A percentile compares a stretch with the other conserved stretches of the same genome.
phyloP scores from a whole-genome alignment of 92 coral and sea anemone species.

The Pocillopora meandrina region DNA sequence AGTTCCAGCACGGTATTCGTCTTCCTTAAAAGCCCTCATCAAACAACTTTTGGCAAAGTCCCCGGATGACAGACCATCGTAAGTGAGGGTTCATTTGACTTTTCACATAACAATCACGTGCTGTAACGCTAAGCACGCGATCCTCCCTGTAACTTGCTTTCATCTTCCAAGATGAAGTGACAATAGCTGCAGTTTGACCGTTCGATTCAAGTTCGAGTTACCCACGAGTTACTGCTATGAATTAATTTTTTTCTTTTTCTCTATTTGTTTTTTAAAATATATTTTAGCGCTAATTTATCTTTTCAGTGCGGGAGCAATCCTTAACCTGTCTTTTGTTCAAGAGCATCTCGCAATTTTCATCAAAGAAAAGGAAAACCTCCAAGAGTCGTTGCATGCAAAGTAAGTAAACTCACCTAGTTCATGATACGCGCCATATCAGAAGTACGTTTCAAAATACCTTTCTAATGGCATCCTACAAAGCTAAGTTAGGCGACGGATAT shows the following conservation, averaged over 20 bases:
- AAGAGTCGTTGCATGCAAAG: constrained; percentile 83
- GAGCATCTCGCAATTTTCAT: constrained; percentile 82
- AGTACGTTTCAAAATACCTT: too few species aligned
- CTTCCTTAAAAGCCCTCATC: constrained; percentile 62
- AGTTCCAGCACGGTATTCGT: constrained; percentile 73
- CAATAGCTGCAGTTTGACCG: too few species aligned
- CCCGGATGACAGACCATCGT: constrained; percentile 96
- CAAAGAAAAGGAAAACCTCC: constrained; percentile 80
- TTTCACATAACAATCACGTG: neutral
- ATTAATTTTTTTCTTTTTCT: too few species aligned
- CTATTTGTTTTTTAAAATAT: neutral
- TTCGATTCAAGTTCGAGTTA: too few species aligned
- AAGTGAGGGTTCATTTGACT: neutral
- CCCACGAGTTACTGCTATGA: too few species aligned
- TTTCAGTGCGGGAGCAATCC: constrained; percentile 86
- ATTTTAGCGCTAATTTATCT: neutral
- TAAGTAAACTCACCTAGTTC: neutral
- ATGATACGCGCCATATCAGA: too few species aligned
- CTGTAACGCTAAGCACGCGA: neutral
- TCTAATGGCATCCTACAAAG: too few species aligned
- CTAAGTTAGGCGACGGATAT: too few species aligned
- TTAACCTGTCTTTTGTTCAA: constrained; percentile 85
- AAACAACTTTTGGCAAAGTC: constrained; percentile 78
- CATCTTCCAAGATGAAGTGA: too few species aligned
- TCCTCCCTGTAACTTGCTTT: neutral